Evolutionary conservation across 2,888 invertebrate species (phyloP).

Genomic region (Athalia rosae): DNA sequence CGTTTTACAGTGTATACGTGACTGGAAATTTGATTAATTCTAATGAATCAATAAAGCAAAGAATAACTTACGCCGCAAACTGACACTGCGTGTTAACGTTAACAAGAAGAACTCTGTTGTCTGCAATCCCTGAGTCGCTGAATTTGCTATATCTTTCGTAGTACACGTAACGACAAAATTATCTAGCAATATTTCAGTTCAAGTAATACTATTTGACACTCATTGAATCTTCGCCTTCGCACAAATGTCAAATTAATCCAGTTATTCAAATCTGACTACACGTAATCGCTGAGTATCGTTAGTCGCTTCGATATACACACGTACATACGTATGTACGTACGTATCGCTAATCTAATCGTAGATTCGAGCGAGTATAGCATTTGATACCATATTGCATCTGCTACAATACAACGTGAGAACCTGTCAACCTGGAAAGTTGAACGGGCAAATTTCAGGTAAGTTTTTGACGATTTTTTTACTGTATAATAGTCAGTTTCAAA

Average conservation of each 20-base stretch:
- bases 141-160: no score
- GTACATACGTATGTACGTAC: slow-evolving; percentile 14
- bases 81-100: background rate
- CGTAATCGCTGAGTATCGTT: background rate
- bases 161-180: no score
- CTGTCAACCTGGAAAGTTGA: background rate
- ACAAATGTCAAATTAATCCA: background rate
- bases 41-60: background rate
- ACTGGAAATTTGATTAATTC: background rate
- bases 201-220: background rate
- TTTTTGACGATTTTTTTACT: no score
- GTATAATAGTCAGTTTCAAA: no score
- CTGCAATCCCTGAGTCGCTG: no score
- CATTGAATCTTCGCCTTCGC: background rate
- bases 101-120: no score
- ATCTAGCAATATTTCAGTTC: no score
- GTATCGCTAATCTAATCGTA: slow-evolving; percentile 51
- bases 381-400: no score
- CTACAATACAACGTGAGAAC: background rate
- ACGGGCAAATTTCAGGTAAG: no score
- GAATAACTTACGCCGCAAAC: background rate
- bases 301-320: background rate
- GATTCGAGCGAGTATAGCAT: background rate
- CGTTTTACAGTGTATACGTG: background rate
- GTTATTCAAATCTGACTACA: background rate